Percentiles rank a stretch among this genome's conserved stretches.
These are phyloP conservation scores for Bujurquina vittata DNA, from an alignment of 2,113 vertebrate genomes.

Conservation along the genomic window DNA sequence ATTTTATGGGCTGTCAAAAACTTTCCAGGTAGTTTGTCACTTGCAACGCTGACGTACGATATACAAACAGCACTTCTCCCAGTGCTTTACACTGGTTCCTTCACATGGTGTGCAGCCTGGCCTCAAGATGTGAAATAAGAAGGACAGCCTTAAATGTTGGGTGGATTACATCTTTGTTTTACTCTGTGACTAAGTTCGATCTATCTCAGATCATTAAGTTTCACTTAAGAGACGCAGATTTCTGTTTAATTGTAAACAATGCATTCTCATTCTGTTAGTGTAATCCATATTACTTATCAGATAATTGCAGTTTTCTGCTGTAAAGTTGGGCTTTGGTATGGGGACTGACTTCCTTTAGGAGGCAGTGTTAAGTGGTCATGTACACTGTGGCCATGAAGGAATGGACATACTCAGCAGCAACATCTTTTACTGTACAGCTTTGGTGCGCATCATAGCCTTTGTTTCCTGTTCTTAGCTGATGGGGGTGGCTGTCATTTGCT, in stretches of 20 bases:
- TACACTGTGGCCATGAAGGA: too few relatives aligned
- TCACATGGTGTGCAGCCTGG: neutral
- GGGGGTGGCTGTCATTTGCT: too few relatives aligned
- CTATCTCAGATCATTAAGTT: neutral
- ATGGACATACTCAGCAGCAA: too few relatives aligned
- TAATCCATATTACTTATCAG: neutral
- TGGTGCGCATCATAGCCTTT: neutral
- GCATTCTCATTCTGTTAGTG: neutral
- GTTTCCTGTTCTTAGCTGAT: neutral
- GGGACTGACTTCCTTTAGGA: neutral
- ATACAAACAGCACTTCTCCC: neutral
- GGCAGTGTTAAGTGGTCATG: neutral
- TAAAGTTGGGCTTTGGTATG: neutral
- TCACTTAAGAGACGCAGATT: neutral
- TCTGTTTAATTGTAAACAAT: neutral
- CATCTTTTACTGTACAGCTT: neutral
- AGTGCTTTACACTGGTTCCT: neutral
- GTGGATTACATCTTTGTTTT: neutral
- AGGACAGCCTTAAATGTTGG: neutral
- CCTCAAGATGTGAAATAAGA: neutral
- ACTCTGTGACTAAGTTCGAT: neutral
- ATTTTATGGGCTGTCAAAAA: neutral
- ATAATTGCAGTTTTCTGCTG: conserved; percentile 5
- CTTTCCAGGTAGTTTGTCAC: neutral
- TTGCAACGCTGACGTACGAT: neutral